phyloP scores from a whole-genome alignment of 2,888 invertebrate genomes.

The Pyralis farinalis region DNA sequence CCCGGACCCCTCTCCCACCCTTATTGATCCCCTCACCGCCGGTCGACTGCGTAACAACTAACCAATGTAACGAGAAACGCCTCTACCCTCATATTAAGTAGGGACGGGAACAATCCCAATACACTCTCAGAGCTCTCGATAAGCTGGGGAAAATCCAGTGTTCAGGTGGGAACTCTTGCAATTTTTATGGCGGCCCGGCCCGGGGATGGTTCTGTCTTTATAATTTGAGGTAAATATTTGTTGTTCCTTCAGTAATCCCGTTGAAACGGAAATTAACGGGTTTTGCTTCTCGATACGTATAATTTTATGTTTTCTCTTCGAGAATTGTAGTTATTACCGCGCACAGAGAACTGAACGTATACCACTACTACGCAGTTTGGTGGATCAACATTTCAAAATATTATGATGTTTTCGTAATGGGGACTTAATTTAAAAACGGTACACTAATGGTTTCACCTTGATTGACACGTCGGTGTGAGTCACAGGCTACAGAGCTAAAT shows the following conservation, averaged over 20 bases:
- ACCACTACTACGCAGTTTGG: too few relatives aligned
- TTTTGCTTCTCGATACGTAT: not conserved
- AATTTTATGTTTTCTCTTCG: too few relatives aligned
- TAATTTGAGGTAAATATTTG: constrained; percentile 26
- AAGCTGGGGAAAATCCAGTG: constrained; percentile 23
- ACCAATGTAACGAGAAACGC: constrained; percentile 29
- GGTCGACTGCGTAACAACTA: constrained; percentile 20
- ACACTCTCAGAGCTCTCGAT: constrained; percentile 18
- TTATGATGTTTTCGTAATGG: too few relatives aligned
- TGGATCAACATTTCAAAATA: too few relatives aligned
- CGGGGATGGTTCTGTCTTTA: constrained; percentile 25
- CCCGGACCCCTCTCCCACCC: constrained; percentile 22
- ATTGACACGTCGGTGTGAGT: too few relatives aligned
- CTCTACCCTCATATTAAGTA: constrained; percentile 15
- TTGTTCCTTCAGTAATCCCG: constrained; percentile 7
- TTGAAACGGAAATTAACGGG: constrained; percentile 3
- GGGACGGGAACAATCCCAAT: constrained; percentile 13
- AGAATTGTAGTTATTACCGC: too few relatives aligned
- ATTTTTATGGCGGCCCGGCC: constrained; percentile 30
- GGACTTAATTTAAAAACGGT: too few relatives aligned
- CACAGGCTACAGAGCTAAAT: too few relatives aligned
- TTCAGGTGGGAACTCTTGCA: constrained; percentile 25
- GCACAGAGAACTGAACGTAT: too few relatives aligned
- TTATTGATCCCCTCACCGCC: constrained; percentile 41
- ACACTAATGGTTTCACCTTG: too few relatives aligned